These are phyloP conservation scores for Drosophila tani DNA, from an alignment of 1,140 invertebrate genomes.

Conservation along the genomic window DNA sequence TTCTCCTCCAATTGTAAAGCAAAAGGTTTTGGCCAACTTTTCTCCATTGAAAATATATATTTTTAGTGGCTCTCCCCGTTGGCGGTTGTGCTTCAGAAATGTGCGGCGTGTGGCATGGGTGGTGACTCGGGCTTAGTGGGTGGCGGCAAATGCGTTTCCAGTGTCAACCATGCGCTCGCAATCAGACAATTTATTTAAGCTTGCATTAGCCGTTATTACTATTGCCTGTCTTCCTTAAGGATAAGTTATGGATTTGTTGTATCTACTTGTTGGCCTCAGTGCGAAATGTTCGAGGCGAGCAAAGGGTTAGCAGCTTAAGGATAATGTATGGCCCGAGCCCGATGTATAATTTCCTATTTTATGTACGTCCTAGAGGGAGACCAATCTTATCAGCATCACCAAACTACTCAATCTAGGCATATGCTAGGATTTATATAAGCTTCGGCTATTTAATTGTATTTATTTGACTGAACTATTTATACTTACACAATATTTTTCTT, in stretches of 20 bases:
- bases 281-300: conserved; percentile 21
- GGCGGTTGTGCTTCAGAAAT: not conserved
- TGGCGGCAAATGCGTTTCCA: conserved; percentile 67
- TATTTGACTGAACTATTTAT: not conserved
- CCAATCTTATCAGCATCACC: not conserved
- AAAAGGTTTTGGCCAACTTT: not conserved
- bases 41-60: conserved; percentile 13
- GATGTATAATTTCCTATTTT: not conserved
- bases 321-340: conserved; percentile 13
- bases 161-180: conserved; percentile 60
- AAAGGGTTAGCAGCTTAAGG: conserved; percentile 13
- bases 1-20: conserved; percentile 5
- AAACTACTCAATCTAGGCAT: not conserved
- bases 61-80: conserved; percentile 8
- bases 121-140: conserved; percentile 1
- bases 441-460: no score
- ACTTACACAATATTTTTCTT: not conserved
- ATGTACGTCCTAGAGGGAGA: no score
- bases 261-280: conserved; percentile 10
- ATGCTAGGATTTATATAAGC: not conserved
- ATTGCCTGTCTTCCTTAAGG: conserved; percentile 65
- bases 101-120: not conserved
- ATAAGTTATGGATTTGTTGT: conserved; percentile 69
- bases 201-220: conserved; percentile 69
- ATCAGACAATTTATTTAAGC: conserved; percentile 72